These are phyloP conservation scores for Neostethus bicornis DNA, from an alignment of 2,797 vertebrate species.

Conservation along the genomic window DNA sequence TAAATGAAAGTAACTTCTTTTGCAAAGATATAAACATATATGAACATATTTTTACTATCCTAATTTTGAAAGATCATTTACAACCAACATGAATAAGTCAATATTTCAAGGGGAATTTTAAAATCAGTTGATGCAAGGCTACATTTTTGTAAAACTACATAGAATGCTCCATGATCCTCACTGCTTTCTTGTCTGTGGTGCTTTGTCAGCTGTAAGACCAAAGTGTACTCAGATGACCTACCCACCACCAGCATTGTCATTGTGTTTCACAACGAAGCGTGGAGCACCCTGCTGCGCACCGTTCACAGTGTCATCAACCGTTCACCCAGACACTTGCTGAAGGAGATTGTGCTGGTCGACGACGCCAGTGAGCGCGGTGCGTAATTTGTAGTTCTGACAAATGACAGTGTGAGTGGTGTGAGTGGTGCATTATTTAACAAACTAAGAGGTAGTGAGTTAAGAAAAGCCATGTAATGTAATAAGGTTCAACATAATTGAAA, in stretches of 20 bases:
- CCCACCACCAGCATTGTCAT: conserved; percentile 97
- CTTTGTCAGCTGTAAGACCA: conserved; percentile 88
- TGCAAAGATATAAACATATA: too few relatives aligned
- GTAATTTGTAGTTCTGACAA: conserved; percentile 6
- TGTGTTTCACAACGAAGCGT: conserved; percentile 99
- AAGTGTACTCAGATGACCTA: conserved; percentile 88
- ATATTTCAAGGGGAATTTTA: background rate
- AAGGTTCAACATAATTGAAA: too few relatives aligned
- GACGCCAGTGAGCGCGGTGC: conserved; percentile 96
- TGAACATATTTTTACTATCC: too few relatives aligned
- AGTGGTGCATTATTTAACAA: background rate
- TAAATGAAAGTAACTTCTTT: too few relatives aligned
- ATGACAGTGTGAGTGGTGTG: background rate
- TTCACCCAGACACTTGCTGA: conserved; percentile 87
- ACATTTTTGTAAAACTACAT: background rate
- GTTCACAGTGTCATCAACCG: conserved; percentile 92
- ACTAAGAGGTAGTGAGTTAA: too few relatives aligned
- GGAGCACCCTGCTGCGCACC: conserved; percentile 95
- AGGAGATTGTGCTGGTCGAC: conserved; percentile 92
- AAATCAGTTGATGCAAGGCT: background rate
- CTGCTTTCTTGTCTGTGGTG: background rate
- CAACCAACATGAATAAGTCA: background rate
- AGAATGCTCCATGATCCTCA: background rate
- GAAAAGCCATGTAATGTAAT: too few relatives aligned
- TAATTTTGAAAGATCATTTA: too few relatives aligned